Evolutionary conservation across 2,888 invertebrate species (phyloP).

Genomic region (Acanthosepion lycidas): DNA sequence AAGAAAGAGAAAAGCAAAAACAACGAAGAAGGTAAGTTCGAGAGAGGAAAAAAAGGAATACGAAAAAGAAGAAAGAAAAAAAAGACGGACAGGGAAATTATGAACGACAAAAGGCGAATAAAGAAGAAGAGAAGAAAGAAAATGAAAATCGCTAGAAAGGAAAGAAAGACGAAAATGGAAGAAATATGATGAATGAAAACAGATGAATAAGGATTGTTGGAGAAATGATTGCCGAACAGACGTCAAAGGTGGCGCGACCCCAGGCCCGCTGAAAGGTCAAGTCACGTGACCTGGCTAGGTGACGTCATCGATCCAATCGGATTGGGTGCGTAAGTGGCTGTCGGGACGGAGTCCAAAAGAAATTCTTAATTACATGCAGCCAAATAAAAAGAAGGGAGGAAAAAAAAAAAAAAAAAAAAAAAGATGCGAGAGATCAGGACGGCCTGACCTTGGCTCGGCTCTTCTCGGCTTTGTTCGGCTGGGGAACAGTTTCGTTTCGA

Average conservation of each 20-base stretch:
- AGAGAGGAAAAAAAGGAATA: background rate
- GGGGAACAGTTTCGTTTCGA: background rate
- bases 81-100: background rate
- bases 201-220: background rate
- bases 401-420: background rate
- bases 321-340: background rate
- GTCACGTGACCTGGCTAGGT: background rate
- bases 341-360: background rate
- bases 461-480: conserved; percentile 1
- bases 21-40: background rate
- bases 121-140: background rate
- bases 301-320: conserved; percentile 12
- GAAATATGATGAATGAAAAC: background rate
- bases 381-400: background rate
- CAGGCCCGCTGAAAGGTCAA: background rate
- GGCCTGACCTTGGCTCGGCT: background rate
- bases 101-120: too few relatives aligned
- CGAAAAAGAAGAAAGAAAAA: background rate
- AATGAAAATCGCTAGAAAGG: background rate
- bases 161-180: background rate
- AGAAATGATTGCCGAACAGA: background rate
- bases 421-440: background rate
- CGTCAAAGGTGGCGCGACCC: conserved; percentile 9
- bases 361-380: background rate
- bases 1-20: background rate